These are phyloP conservation scores for Leptobrachium ailaonicum DNA, from an alignment of 2,113 vertebrate genomes.

Conservation along the genomic window DNA sequence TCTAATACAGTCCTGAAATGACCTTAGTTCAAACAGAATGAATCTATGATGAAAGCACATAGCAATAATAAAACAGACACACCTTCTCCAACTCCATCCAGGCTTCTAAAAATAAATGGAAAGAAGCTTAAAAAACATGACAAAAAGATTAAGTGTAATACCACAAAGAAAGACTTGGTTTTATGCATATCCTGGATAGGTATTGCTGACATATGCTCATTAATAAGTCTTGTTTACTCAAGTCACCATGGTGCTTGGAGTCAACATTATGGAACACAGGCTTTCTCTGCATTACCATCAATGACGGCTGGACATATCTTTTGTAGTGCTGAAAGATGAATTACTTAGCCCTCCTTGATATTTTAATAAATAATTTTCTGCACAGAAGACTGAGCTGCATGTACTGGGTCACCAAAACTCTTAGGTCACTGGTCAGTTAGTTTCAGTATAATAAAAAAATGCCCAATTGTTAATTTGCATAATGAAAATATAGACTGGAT, in stretches of 20 bases:
- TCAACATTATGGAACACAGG: conserved; percentile 57
- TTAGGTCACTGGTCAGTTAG: too few relatives aligned
- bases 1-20: conserved; percentile 24
- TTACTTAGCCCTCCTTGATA: conserved; percentile 32
- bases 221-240: conserved; percentile 49
- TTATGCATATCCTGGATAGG: conserved; percentile 30
- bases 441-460: too few relatives aligned
- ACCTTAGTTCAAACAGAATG: conserved; percentile 7
- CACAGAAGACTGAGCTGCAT: not conserved
- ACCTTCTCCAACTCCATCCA: conserved; percentile 37
- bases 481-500: too few relatives aligned
- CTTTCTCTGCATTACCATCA: conserved; percentile 53
- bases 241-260: conserved; percentile 49
- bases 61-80: conserved; percentile 27
- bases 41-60: conserved; percentile 19
- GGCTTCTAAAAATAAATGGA: conserved; percentile 41
- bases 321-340: conserved; percentile 51
- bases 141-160: conserved; percentile 44
- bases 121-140: conserved; percentile 44
- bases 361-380: conserved; percentile 47
- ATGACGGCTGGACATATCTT: conserved; percentile 54
- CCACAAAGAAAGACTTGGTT: conserved; percentile 51
- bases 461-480: too few relatives aligned
- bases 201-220: conserved; percentile 46
- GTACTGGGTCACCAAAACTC: too few relatives aligned